Base-by-base conservation (phyloP, 1,140 invertebrate species). In the Trinorchestia longiramus region DNA sequence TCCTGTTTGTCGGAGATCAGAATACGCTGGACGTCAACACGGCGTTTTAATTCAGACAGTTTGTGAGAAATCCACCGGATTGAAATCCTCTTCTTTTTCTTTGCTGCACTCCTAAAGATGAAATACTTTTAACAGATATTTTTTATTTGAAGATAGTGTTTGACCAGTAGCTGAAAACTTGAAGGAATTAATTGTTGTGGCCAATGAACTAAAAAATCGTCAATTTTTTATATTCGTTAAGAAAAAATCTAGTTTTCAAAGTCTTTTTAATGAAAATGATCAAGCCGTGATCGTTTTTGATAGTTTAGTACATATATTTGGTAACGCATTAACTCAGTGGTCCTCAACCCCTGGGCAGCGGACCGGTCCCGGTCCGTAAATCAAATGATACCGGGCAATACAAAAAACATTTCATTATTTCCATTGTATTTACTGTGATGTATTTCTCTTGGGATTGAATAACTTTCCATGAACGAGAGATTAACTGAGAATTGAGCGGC, bases 1-100 rank as follows among this genome's bases (percentile, higher is more conserved):
- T 90, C 88, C 88, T 90, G 88, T 90, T 90, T 90, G 88, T 42
- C 41, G 88, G n/a, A 90, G 88, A 90, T 42, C 41, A 90, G 43
- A 43, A 90, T 43, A 90, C 88, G 4, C 4, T 41, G 15, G 87
- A 40, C 87, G 88, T 90, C 88, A 90, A 90, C 88, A 90, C 41
- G 43, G 15, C 41, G n/a, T 41, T 42, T 0, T 15, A 3, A 42
- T 42, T 41, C 88, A 11, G 62, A 36, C 62, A 77, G 62, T 77
- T 15, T 36, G 62, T 15, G 47, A 77, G 62, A 77, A 77, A 11
- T 28, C 28, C 11, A 19, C 62, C 62, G 15, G 11, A 77, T 77
- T 77, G 62, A 77, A 77, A 77, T 11, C 1, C 62, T 77, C 15
- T 11, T 77, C 36, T 77, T 1, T 77, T 77, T 77, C 62, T 77